A percentile compares a stretch with the other conserved stretches of the same genome.
These are phyloP conservation scores for Denticeps clupeoides DNA, from an alignment of 2,797 vertebrate species.

Conservation along the genomic window DNA sequence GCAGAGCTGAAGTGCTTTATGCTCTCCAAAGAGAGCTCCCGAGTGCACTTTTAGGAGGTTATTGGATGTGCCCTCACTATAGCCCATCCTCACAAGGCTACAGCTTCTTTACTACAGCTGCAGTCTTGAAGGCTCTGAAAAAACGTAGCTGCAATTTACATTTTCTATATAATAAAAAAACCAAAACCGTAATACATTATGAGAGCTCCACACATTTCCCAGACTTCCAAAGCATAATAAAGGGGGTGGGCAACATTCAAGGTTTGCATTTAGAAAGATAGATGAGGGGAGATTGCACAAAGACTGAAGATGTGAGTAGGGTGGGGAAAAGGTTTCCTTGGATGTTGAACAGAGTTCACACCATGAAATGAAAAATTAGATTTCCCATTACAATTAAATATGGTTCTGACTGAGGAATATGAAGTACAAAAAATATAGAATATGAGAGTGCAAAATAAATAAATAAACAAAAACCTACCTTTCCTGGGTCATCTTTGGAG, in stretches of 20 bases:
- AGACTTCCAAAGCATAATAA: too few species aligned
- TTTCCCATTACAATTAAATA: too few species aligned
- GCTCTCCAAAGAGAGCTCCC: conserved; percentile 13
- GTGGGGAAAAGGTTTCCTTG: too few species aligned
- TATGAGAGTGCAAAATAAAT: not conserved
- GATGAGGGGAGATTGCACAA: too few species aligned
- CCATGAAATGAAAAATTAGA: not conserved
- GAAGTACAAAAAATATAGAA: not conserved
- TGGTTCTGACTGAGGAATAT: too few species aligned
- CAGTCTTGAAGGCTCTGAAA: not conserved
- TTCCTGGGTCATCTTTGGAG: conserved; percentile 90
- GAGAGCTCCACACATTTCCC: too few species aligned
- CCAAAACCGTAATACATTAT: conserved; percentile 2
- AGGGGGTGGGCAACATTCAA: too few species aligned
- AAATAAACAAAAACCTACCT: conserved; percentile 56
- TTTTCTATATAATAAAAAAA: conserved; percentile 11
- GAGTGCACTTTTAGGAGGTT: conserved; percentile 17
- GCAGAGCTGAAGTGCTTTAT: conserved; percentile 21
- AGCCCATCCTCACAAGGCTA: conserved; percentile 12
- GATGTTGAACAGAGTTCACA: too few species aligned
- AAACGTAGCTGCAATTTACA: conserved; percentile 1
- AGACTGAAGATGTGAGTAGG: too few species aligned
- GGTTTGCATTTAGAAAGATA: too few species aligned
- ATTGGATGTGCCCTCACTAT: conserved; percentile 11
- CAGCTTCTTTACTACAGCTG: conserved; percentile 16